phyloP scores from a whole-genome alignment of 2,888 invertebrate species.

The Tillus elongatus region DNA sequence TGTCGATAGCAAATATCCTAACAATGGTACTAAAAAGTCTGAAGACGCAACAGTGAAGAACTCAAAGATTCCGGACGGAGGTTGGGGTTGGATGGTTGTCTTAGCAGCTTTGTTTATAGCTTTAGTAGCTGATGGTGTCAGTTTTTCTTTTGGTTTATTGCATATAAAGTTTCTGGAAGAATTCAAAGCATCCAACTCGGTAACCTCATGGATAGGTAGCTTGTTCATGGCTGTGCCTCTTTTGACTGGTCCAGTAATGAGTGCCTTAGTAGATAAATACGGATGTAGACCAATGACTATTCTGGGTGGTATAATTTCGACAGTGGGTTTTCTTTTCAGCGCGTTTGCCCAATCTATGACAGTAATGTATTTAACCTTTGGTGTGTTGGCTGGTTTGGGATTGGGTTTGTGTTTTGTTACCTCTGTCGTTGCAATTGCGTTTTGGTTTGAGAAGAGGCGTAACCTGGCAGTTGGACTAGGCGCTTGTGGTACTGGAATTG shows the following conservation, averaged over 20 bases:
- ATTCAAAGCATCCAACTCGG: slow-evolving; percentile 71
- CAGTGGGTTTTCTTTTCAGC: slow-evolving; percentile 67
- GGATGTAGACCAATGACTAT: slow-evolving; percentile 48
- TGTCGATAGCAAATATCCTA: too few species aligned
- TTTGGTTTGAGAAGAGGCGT: slow-evolving; percentile 84
- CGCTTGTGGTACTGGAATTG: slow-evolving; percentile 82
- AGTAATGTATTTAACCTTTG: slow-evolving; percentile 76
- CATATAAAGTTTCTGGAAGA: slow-evolving; percentile 74
- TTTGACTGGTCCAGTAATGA: slow-evolving; percentile 73
- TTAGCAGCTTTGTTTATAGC: slow-evolving; percentile 76
- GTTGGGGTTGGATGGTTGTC: slow-evolving; percentile 88
- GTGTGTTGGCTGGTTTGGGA: slow-evolving; percentile 74
- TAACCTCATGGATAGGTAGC: slow-evolving; percentile 53
- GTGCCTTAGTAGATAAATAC: slow-evolving; percentile 74
- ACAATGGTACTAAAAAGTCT: too few species aligned
- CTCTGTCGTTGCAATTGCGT: slow-evolving; percentile 84
- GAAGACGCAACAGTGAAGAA: too few species aligned
- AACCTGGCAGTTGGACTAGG: slow-evolving; percentile 80
- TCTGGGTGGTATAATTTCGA: slow-evolving; percentile 61
- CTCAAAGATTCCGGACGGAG: slow-evolving; percentile 69
- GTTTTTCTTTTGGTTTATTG: slow-evolving; percentile 85
- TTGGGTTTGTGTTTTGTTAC: slow-evolving; percentile 80
- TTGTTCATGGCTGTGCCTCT: slow-evolving; percentile 54
- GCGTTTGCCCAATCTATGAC: slow-evolving; percentile 62
- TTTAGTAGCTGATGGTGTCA: slow-evolving; percentile 86